These are phyloP conservation scores for Psettodes erumei DNA, from an alignment of 2,113 vertebrate genomes.

Conservation along the genomic window DNA sequence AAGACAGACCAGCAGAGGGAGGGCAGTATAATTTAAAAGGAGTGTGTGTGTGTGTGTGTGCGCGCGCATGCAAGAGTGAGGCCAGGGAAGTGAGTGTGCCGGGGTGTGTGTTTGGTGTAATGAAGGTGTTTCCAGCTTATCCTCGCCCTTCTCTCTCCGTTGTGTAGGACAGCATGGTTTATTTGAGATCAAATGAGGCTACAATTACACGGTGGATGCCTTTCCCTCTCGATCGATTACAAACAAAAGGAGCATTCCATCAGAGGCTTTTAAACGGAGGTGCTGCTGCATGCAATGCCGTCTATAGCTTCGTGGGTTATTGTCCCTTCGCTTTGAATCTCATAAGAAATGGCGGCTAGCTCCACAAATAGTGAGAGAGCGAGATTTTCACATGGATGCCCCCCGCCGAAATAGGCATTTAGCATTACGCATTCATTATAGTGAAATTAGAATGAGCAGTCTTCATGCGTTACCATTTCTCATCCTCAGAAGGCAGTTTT, in stretches of 20 bases:
- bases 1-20: constrained; percentile 43
- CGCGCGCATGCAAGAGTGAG: constrained; percentile 5
- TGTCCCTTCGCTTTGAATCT: constrained; percentile 33
- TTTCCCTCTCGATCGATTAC: constrained; percentile 68
- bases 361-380: constrained; percentile 1
- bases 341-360: neutral
- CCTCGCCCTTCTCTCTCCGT: constrained; percentile 38
- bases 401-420: constrained; percentile 11
- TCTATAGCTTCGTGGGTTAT: constrained; percentile 15
- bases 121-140: constrained; percentile 62
- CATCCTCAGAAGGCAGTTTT: neutral
- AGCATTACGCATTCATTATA: no score
- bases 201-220: constrained; percentile 73
- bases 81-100: constrained; percentile 21
- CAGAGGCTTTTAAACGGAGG: constrained; percentile 51
- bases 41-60: constrained; percentile 10
- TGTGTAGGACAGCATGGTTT: constrained; percentile 62
- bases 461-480: constrained; percentile 2
- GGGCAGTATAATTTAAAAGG: constrained; percentile 47
- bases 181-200: constrained; percentile 74
- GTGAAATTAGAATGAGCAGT: constrained; percentile 14
- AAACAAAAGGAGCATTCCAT: constrained; percentile 73
- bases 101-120: constrained; percentile 51
- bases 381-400: constrained; percentile 29
- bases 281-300: constrained; percentile 20